Conservation (phyloP, 2,113 vertebrate species). For the Eurystomus gularis region DNA sequence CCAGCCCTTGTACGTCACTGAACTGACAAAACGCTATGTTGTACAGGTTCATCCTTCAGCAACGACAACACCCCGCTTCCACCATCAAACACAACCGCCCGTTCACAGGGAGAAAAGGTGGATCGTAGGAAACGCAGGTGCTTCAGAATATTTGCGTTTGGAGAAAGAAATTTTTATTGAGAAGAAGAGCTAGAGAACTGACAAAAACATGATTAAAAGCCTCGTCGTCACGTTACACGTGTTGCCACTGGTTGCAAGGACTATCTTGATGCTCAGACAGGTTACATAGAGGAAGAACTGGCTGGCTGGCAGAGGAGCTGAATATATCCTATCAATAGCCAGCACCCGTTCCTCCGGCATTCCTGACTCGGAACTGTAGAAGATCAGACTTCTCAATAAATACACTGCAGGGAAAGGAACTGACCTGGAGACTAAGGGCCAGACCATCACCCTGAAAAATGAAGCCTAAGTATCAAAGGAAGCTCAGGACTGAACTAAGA, state of each 20-base stretch:
- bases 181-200: background rate
- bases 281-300: background rate
- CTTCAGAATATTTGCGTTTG: background rate
- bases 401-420: background rate
- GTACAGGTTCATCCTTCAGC: background rate
- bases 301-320: background rate
- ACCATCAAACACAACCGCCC: background rate
- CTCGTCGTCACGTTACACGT: rapidly evolving
- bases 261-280: background rate
- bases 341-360: background rate
- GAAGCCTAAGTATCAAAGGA: background rate
- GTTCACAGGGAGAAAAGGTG: background rate
- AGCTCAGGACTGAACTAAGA: background rate
- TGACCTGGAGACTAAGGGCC: background rate
- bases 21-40: background rate
- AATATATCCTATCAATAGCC: background rate
- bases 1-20: background rate
- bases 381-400: background rate
- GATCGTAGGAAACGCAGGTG: background rate
- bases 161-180: background rate
- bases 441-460: background rate
- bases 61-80: background rate
- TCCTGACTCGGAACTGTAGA: background rate
- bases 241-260: background rate
- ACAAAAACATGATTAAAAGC: background rate